Evolutionary conservation across 2,797 vertebrate genomes (phyloP).

Genomic region (Heterohyrax brucei): DNA sequence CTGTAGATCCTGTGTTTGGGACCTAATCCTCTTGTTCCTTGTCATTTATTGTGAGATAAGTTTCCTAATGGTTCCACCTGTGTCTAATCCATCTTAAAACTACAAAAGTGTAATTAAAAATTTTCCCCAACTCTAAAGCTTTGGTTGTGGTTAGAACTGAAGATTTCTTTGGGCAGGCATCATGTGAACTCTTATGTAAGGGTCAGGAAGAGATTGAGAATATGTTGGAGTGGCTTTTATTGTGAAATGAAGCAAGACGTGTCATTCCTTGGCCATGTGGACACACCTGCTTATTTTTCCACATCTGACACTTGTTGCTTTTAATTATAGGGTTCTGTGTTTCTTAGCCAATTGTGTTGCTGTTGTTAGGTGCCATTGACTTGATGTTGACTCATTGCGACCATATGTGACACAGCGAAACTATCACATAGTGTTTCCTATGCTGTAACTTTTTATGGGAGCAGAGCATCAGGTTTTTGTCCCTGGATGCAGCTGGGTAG

Average conservation of each 20-base stretch:
- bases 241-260: not conserved
- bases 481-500: too few species aligned
- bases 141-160: conserved; percentile 8
- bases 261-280: not conserved
- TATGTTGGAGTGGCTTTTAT: not conserved
- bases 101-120: not conserved
- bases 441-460: too few species aligned
- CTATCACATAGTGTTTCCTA: too few species aligned
- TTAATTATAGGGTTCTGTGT: not conserved
- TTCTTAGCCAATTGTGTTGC: not conserved
- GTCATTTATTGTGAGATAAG: not conserved
- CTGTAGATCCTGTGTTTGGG: not conserved
- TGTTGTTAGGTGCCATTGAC: too few species aligned
- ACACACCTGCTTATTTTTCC: not conserved
- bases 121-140: not conserved
- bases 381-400: too few species aligned
- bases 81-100: not conserved
- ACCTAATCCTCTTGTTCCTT: not conserved
- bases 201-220: not conserved
- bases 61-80: not conserved
- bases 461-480: too few species aligned
- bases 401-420: too few species aligned
- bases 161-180: not conserved
- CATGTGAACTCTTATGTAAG: not conserved
- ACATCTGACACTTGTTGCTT: not conserved